A percentile compares a stretch with the other conserved stretches of the same genome.
These are phyloP conservation scores for Dipus sagitta DNA, from an alignment of 2,797 vertebrate genomes.

Conservation along the genomic window DNA sequence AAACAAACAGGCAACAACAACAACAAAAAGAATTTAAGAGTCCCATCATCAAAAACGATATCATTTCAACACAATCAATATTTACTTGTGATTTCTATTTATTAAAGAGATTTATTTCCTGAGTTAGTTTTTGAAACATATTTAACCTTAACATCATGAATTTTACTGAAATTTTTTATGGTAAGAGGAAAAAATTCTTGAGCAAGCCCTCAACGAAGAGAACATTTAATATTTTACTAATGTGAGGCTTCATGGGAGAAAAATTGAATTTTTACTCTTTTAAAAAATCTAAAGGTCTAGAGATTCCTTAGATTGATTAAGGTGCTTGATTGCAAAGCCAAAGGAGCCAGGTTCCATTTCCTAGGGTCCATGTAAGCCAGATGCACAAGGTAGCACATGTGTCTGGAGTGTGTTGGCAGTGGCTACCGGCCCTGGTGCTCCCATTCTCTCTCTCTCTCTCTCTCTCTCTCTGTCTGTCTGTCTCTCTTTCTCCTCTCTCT, in stretches of 20 bases:
- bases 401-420: too few relatives aligned
- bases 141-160: neutral
- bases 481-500: too few relatives aligned
- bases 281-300: neutral
- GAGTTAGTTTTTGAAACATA: neutral
- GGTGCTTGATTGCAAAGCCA: too few relatives aligned
- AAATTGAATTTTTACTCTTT: slow-evolving; percentile 32
- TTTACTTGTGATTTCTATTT: neutral
- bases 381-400: too few relatives aligned
- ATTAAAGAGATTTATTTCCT: neutral
- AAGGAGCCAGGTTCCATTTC: too few relatives aligned
- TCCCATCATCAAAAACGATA: neutral
- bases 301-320: too few relatives aligned
- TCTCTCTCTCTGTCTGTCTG: too few relatives aligned
- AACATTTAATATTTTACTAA: neutral
- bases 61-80: neutral
- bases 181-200: neutral
- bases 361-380: too few relatives aligned
- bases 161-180: neutral
- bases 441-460: too few relatives aligned
- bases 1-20: too few relatives aligned
- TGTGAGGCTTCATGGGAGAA: slow-evolving; percentile 7
- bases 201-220: neutral
- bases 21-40: too few relatives aligned
- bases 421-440: too few relatives aligned